phyloP scores from a whole-genome alignment of 1,140 invertebrate species.

The Ctenoplectra terminalis region DNA sequence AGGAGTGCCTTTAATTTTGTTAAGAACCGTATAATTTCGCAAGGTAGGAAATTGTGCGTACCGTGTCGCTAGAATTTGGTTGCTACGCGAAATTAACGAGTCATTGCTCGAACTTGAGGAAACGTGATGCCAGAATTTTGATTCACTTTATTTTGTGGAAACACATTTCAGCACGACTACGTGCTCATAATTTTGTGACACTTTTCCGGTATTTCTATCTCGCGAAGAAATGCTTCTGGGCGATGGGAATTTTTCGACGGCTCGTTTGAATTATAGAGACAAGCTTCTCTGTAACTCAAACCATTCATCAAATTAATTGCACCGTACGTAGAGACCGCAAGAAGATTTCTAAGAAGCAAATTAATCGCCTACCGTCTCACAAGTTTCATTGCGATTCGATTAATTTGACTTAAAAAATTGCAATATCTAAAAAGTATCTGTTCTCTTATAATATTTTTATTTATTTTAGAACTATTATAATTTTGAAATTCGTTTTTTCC shows the following conservation, averaged over 20 bases:
- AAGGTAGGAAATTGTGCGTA: not conserved
- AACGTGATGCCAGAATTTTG: too few species aligned
- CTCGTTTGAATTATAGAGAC: slow-evolving; percentile 27
- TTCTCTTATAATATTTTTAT: too few species aligned
- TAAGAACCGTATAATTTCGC: not conserved
- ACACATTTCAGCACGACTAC: too few species aligned
- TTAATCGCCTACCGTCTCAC: not conserved
- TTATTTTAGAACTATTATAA: too few species aligned
- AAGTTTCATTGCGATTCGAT: not conserved
- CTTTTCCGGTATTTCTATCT: not conserved
- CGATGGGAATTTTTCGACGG: not conserved
- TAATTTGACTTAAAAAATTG: not conserved
- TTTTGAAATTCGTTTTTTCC: not conserved
- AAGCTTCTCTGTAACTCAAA: slow-evolving; percentile 6
- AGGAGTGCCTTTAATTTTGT: not conserved
- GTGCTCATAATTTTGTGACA: too few species aligned
- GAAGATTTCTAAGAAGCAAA: slow-evolving; percentile 29
- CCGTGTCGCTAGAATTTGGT: not conserved
- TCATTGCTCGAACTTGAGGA: too few species aligned
- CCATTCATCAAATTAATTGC: slow-evolving; percentile 42
- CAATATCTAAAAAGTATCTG: too few species aligned
- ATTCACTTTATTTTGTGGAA: too few species aligned
- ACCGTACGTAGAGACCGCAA: not conserved
- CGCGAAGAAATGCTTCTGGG: too few species aligned
- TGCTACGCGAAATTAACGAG: not conserved